Percentiles rank a stretch among this genome's conserved stretches.
phyloP scores from a whole-genome alignment of 2,797 vertebrate genomes.

The Tapirus indicus region DNA sequence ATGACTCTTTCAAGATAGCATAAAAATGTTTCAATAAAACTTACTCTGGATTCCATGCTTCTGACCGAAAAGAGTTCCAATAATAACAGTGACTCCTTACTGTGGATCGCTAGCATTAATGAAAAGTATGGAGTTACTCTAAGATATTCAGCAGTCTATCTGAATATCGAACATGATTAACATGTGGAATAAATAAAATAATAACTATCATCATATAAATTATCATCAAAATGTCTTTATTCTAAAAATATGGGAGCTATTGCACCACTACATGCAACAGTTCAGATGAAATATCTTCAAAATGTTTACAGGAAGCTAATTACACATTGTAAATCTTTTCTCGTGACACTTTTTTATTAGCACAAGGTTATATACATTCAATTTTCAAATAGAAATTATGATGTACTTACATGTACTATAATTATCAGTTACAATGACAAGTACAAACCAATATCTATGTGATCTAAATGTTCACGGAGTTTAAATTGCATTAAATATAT shows the following conservation, averaged over 20 bases:
- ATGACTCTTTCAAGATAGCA: background rate
- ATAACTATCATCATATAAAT: background rate
- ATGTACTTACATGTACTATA: constrained; percentile 46
- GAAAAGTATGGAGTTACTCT: background rate
- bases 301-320: constrained; percentile 28
- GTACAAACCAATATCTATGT: constrained; percentile 65
- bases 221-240: background rate
- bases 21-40: background rate
- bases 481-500: constrained; percentile 46
- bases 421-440: constrained; percentile 51
- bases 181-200: background rate
- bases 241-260: background rate
- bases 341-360: background rate
- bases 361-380: background rate
- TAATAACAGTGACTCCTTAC: background rate
- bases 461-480: background rate
- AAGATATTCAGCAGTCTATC: background rate
- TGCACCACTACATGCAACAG: background rate
- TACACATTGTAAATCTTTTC: background rate
- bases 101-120: background rate
- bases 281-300: constrained; percentile 49
- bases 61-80: background rate
- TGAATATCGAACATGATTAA: background rate
- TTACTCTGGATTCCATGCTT: background rate
- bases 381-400: constrained; percentile 54